Evolutionary conservation across 1,140 invertebrate species (phyloP), one percentile per base, ranked within the genome.

Genomic region (Drosophila pruinosa): DNA sequence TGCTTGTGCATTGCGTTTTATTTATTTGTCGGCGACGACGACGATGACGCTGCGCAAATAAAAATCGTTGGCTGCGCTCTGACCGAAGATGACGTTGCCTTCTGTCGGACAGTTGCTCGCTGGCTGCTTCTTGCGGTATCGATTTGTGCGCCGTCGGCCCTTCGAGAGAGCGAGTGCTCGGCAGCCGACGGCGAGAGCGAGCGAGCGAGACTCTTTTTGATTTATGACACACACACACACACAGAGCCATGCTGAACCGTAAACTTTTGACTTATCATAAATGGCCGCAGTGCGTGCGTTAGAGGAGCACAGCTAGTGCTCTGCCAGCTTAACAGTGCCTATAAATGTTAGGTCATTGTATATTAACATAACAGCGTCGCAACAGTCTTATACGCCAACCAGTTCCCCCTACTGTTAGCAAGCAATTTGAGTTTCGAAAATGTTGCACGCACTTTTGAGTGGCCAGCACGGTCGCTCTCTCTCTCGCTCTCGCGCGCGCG

Each of bases 1-100:
- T 89, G 78, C 82, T 72, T 70, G 62, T 79, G 67, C 77, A 53
- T 77, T 85, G 80, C 68, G 62, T 81, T 85, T 86, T 86, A 86
- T 86, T 88, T 86, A 81, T 85, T 86, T 77, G 81, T 54, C 72
- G 80, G 8, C 21, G 17, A 10, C 53, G 41, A 38, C 56, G 45
- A 61, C 56, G 31, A 41, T 72, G 71, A 81, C 65, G 75, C 47
- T 82, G 72, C 73, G 58, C 72, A 79, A 69, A 79, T 79, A 77
- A 78, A 80, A 39, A 47, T 61, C 41, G 31, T 53, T 64, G 54
- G 67, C 67, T 70, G 47, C 47, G 45, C 63, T 58, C 39, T 47
- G 54, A 36, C 53, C 70, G 70, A 68, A 72, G 64, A 53, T 61
- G 70, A 71, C 52, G 52, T 34, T 68, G 54, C 26, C 56, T 28